phyloP scores from a whole-genome alignment of 2,113 vertebrate genomes.

The Rhabdornis inornatus region DNA sequence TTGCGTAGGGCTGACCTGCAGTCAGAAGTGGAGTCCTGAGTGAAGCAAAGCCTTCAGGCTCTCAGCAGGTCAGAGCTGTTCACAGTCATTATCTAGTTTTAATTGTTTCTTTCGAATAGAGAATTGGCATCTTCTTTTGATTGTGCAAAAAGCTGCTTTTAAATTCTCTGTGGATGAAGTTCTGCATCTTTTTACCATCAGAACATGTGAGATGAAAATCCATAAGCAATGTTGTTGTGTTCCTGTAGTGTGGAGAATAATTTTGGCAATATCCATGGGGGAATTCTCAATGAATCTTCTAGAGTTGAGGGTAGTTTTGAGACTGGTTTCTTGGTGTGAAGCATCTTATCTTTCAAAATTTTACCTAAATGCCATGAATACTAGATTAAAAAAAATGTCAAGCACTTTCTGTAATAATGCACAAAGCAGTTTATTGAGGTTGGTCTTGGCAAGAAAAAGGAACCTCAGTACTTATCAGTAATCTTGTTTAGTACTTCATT shows the following conservation, averaged over 20 bases:
- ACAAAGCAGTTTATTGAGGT: neutral
- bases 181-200: neutral
- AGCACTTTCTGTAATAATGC: neutral
- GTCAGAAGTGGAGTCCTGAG: conserved; percentile 59
- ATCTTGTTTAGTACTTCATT: conserved; percentile 25
- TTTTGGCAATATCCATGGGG: neutral
- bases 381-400: neutral
- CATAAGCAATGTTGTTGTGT: neutral
- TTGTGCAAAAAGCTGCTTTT: conserved; percentile 31
- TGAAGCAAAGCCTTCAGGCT: conserved; percentile 59
- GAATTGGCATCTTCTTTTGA: conserved; percentile 25
- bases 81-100: conserved; percentile 57
- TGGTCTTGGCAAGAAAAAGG: neutral
- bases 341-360: neutral
- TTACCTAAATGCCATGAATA: neutral
- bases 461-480: neutral
- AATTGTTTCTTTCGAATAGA: conserved; percentile 58
- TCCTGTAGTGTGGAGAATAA: neutral
- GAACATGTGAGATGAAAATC: neutral
- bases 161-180: neutral
- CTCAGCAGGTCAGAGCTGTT: conserved; percentile 64
- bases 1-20: conserved; percentile 69
- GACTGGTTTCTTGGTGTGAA: neutral
- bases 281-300: neutral
- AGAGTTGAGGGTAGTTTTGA: neutral